Evolutionary conservation across 2,888 invertebrate genomes (phyloP), one percentile per base, ranked within the genome.

Genomic region (Dorcus hopei): DNA sequence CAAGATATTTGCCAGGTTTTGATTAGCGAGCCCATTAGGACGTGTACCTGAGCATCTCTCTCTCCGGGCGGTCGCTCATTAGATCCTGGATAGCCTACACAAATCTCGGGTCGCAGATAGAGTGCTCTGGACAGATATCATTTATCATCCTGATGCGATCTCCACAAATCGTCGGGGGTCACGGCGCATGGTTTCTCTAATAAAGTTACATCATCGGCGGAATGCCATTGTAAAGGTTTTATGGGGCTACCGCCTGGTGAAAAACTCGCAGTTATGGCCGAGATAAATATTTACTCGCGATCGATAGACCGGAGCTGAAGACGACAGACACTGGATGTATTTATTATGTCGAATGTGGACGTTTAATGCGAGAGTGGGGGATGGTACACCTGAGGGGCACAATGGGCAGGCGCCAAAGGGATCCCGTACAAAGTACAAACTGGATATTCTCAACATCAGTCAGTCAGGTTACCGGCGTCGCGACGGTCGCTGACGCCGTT

Each of bases 391-490:
- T 71, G 68, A 70, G 70, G 72, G 70, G 66, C 65, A 64, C 65
- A 74, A 73, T 69, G 73, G 74, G 70, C 74, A 74, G 71, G 74
- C 74, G 74, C 73, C 69, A 64, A 63, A 61, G 68, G 66, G 66
- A 65, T 64, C 67, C 64, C 65, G 65, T 58, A 68, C 68, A 70
- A 70, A 68, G 68, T 64, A 65, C 68, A 68, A 67, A 68, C 70
- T 69, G 68, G 68, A 68, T 67, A 64, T 60, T 59, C 61, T 64
- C 67, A 62, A 62, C 63, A 63, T 65, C 63, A 69, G 76, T 71
- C 74, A 76, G 77, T 82, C 71, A 75, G 79, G 76, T 77, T 73
- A 67, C 69, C 63, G 74, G 73, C 72, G 77, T 75, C 77, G 71
- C 68, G 73, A 65, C 72, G 70, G 67, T 70, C 65, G 70, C 77